These are phyloP conservation scores for Drosophila tristis DNA, from an alignment of 1,140 invertebrate species.

Conservation along the genomic window DNA sequence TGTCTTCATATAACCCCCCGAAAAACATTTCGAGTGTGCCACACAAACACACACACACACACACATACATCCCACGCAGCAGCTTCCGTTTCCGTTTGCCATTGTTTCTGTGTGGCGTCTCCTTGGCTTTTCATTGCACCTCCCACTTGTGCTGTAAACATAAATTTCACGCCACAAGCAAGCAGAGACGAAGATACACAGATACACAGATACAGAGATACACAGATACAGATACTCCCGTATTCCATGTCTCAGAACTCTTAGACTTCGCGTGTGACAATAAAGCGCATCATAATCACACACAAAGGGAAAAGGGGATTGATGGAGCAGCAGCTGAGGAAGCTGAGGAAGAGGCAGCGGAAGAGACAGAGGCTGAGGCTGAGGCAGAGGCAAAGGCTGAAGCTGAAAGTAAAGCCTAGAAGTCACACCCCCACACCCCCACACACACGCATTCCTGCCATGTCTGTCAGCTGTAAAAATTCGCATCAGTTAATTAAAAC, in stretches of 20 bases:
- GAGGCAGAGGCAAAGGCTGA: slow-evolving; percentile 5
- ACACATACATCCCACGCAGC: slow-evolving; percentile 14
- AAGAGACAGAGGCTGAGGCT: not conserved
- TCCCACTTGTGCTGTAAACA: slow-evolving; percentile 76
- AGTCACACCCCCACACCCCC: slow-evolving; percentile 10
- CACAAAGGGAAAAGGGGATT: too few species aligned
- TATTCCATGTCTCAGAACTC: slow-evolving; percentile 28
- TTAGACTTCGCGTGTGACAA: slow-evolving; percentile 58
- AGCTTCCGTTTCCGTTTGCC: slow-evolving; percentile 59
- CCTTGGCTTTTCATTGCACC: slow-evolving; percentile 61
- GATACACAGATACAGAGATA: too few species aligned
- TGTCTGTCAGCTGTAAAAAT: slow-evolving; percentile 61
- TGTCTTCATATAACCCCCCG: slow-evolving; percentile 75
- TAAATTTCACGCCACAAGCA: slow-evolving; percentile 68
- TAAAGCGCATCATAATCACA: slow-evolving; percentile 78
- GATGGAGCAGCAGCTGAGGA: not conserved
- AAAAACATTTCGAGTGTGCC: slow-evolving; percentile 64
- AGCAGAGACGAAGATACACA: not conserved
- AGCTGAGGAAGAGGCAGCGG: slow-evolving; percentile 14
- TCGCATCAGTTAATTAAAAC: slow-evolving; percentile 75
- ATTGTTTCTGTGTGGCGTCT: slow-evolving; percentile 52
- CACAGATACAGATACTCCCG: too few species aligned
- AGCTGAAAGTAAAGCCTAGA: slow-evolving; percentile 33
- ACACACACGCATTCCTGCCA: slow-evolving; percentile 4
- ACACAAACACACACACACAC: slow-evolving; percentile 9